phyloP scores from a whole-genome alignment of 2,797 vertebrate species.

The Melanotaenia pygmaea region DNA sequence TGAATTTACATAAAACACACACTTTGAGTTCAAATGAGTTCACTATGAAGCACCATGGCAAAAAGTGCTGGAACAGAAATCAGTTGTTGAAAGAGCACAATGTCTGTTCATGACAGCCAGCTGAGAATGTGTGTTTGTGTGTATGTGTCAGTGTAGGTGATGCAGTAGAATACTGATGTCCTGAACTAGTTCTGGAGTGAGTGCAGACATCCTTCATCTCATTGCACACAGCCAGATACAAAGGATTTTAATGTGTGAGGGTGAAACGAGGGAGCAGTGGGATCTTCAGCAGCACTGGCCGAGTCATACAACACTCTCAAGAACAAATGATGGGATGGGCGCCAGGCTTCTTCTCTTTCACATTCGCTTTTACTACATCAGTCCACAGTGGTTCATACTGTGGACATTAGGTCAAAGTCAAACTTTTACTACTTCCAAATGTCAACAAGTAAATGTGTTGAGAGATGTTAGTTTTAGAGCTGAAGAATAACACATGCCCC shows the following conservation, averaged over 20 bases:
- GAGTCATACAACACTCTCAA: slow-evolving; percentile 39
- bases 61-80: slow-evolving; percentile 64
- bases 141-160: slow-evolving; percentile 26
- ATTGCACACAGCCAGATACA: slow-evolving; percentile 35
- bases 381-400: slow-evolving; percentile 45
- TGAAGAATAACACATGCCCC: slow-evolving; percentile 50
- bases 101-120: slow-evolving; percentile 19
- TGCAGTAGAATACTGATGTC: slow-evolving; percentile 40
- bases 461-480: slow-evolving; percentile 39
- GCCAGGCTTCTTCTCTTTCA: slow-evolving; percentile 40
- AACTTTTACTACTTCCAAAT: slow-evolving; percentile 66
- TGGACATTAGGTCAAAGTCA: slow-evolving; percentile 57
- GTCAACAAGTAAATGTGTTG: slow-evolving; percentile 62
- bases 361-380: slow-evolving; percentile 39
- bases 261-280: slow-evolving; percentile 53
- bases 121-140: slow-evolving; percentile 20
- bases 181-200: slow-evolving; percentile 45
- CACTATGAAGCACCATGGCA: slow-evolving; percentile 32
- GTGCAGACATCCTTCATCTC: slow-evolving; percentile 56
- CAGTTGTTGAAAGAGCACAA: slow-evolving; percentile 48
- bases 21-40: slow-evolving; percentile 56
- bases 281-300: slow-evolving; percentile 49
- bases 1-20: slow-evolving; percentile 27
- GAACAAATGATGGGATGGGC: slow-evolving; percentile 52
- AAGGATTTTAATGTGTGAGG: slow-evolving; percentile 48